These are phyloP conservation scores for Semnornis frantzii DNA, from an alignment of 2,113 vertebrate species.

Conservation along the genomic window DNA sequence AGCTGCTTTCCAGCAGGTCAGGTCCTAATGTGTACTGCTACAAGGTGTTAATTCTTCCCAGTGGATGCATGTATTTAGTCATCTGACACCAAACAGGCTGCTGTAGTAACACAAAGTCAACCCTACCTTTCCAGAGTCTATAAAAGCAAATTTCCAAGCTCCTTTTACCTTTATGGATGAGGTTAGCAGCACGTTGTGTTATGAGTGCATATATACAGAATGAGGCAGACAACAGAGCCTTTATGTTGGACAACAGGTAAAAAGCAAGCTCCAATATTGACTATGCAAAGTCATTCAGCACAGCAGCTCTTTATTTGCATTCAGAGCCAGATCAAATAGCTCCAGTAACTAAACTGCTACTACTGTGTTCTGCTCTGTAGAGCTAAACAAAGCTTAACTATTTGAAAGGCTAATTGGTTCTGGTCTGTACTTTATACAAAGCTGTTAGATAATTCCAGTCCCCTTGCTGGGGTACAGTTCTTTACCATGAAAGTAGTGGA, in stretches of 20 bases:
- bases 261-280: background rate
- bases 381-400: conserved; percentile 25
- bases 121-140: background rate
- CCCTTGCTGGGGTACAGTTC: background rate
- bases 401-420: conserved; percentile 23
- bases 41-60: background rate
- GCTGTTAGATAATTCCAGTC: background rate
- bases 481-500: too few species aligned
- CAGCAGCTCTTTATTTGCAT: conserved; percentile 7
- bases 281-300: background rate
- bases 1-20: too few species aligned
- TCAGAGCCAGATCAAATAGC: conserved; percentile 1
- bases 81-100: background rate
- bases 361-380: background rate
- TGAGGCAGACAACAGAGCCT: background rate
- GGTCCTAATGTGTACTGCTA: too few species aligned
- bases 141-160: background rate
- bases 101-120: background rate
- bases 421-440: background rate
- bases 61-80: rapidly evolving
- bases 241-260: background rate
- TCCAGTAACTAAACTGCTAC: background rate
- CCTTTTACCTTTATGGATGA: background rate
- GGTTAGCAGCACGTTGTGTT: background rate
- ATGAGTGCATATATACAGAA: background rate